These are phyloP conservation scores for Amphipoea oculea DNA, from an alignment of 2,888 invertebrate genomes.

Conservation along the genomic window DNA sequence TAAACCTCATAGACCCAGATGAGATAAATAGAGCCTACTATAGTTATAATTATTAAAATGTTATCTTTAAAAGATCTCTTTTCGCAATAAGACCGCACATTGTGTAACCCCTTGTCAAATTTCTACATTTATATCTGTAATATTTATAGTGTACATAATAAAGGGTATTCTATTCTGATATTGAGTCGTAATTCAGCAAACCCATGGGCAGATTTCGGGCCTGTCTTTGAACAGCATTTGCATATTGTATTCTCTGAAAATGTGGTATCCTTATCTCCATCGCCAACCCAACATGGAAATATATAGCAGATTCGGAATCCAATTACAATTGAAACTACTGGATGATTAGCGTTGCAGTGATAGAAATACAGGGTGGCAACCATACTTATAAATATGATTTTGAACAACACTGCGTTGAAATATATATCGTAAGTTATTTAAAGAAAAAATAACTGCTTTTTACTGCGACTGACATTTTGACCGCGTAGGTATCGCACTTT, in stretches of 20 bases:
- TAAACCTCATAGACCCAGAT: neutral
- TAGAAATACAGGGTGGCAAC: too few relatives aligned
- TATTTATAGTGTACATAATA: too few relatives aligned
- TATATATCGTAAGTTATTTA: too few relatives aligned
- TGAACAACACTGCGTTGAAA: too few relatives aligned
- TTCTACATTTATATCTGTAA: neutral
- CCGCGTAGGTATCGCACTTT: neutral
- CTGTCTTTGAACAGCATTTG: neutral
- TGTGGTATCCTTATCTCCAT: neutral
- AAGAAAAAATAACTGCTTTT: neutral
- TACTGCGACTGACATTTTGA: neutral
- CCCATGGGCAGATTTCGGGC: neutral
- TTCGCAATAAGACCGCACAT: neutral
- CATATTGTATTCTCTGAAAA: neutral
- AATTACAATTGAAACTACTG: neutral
- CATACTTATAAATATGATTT: neutral
- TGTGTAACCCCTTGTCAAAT: neutral
- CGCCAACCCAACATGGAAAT: neutral
- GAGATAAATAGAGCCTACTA: neutral
- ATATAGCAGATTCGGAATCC: neutral
- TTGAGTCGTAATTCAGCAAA: neutral
- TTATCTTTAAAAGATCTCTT: neutral
- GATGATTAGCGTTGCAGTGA: neutral
- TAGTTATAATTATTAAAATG: neutral
- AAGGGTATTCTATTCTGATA: neutral